phyloP scores from a whole-genome alignment of 2,888 invertebrate species.

The Horisme vitalbata region DNA sequence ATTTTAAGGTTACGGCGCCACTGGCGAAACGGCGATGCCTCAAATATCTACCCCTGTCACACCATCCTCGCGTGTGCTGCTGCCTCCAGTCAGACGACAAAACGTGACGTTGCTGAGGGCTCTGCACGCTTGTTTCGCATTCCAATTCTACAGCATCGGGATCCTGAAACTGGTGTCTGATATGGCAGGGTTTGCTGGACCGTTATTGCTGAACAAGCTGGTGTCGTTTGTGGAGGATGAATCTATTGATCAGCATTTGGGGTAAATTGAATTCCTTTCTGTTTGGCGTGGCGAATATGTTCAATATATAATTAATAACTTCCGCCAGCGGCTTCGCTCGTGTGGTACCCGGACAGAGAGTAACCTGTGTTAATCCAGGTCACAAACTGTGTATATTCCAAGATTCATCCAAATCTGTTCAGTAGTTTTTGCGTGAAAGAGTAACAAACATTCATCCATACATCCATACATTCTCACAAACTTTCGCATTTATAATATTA shows the following conservation, averaged over 20 bases:
- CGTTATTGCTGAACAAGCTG: conserved; percentile 92
- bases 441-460: too few relatives aligned
- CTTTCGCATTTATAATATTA: too few relatives aligned
- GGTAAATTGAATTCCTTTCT: conserved; percentile 70
- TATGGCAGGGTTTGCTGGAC: conserved; percentile 93
- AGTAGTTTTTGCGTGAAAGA: too few relatives aligned
- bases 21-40: conserved; percentile 53
- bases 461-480: too few relatives aligned
- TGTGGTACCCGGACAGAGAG: too few relatives aligned
- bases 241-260: conserved; percentile 84
- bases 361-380: too few relatives aligned
- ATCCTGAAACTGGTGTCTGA: conserved; percentile 92
- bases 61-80: conserved; percentile 59
- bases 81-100: conserved; percentile 60
- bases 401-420: too few relatives aligned
- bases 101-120: conserved; percentile 85
- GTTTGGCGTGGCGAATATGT: too few relatives aligned
- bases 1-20: conserved; percentile 63
- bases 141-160: conserved; percentile 93
- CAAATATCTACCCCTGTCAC: conserved; percentile 68
- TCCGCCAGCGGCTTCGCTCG: too few relatives aligned
- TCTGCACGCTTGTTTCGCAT: conserved; percentile 89
- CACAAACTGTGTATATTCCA: too few relatives aligned
- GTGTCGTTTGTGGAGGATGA: conserved; percentile 90
- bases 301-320: too few relatives aligned